A percentile compares a stretch with the other conserved stretches of the same genome.
These are phyloP conservation scores for Cabera pusaria DNA, from an alignment of 2,888 invertebrate species.

Conservation along the genomic window DNA sequence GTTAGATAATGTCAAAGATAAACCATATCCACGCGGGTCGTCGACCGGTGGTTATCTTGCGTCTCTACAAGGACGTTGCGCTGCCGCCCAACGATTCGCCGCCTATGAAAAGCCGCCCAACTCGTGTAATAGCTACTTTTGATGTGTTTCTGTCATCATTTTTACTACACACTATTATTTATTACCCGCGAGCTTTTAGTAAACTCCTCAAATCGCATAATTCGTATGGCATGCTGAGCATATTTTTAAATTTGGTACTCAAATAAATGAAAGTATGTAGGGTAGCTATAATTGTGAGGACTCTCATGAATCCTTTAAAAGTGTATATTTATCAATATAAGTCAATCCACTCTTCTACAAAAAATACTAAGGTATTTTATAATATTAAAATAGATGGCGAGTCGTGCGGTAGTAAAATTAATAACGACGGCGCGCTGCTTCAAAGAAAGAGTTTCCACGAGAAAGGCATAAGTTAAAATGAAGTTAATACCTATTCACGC, in stretches of 20 bases:
- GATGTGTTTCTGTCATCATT: conserved; percentile 20
- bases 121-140: conserved; percentile 12
- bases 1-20: conserved; percentile 17
- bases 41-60: conserved; percentile 15
- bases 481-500: conserved; percentile 13
- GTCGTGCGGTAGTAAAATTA: conserved; percentile 10
- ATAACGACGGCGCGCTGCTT: conserved; percentile 12
- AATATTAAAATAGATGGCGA: conserved; percentile 8
- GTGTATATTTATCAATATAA: no score
- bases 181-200: conserved; percentile 11
- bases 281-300: no score
- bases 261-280: no score
- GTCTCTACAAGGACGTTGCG: conserved; percentile 11
- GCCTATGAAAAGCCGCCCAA: conserved; percentile 24
- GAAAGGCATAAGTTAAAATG: conserved; percentile 7
- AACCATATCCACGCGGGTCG: conserved; percentile 8
- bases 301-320: background rate
- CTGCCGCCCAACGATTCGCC: conserved; percentile 16
- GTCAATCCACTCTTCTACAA: no score
- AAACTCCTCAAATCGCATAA: conserved; percentile 8
- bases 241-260: no score
- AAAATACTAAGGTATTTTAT: conserved; percentile 6
- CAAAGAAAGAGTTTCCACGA: conserved; percentile 11
- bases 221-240: background rate
- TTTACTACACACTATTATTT: conserved; percentile 18